Evolutionary conservation across 2,888 invertebrate genomes (phyloP), one percentile per base, ranked within the genome.

Genomic region (Spatulosminthurus flaviceps): DNA sequence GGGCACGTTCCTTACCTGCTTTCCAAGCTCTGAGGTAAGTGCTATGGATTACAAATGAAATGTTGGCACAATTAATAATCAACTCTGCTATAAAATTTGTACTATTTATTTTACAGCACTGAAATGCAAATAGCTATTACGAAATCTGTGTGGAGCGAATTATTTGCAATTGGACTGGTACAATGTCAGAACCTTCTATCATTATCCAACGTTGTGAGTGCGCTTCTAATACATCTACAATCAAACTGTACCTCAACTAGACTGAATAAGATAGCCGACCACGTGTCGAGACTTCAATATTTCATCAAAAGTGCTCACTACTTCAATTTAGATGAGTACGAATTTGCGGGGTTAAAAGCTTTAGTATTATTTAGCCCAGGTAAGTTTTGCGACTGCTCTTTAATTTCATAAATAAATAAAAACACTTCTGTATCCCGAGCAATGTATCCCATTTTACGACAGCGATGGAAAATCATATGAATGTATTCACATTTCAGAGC

Each of bases 311-410:
- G 71, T 74, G 81, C 82, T 19, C 77, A 80, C 26, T 78, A 72
- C n/a, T 72, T 83, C 19, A 82, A 82, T 79, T 41, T 95, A 41
- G 92, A 93, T 85, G 93, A 95, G 84, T 90, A 93, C 80, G 97
- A 97, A 87, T 95, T 93, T 88, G 96, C 96, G 0, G 94, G 95
- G 86, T 90, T 97, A 66, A 92, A 96, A 86, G 93, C 95, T 0
- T 91, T 97, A 60, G 91, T 93, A 51, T 90, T 97, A 28, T 95
- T 95, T 88, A 93, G 93, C 86, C 92, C 94, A 73, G 94, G 95
- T 92, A 87, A 87, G 21, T 34, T 66, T 19, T 42, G 21, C 11
- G 4, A 67, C n/a, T 34, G 61, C 28, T 13, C 22, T 41, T 66
- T 24, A 28, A 26, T 74, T n/a, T n/a, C n/a, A n/a, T n/a, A n/a